Percentiles rank a stretch among this genome's conserved stretches.
These are phyloP conservation scores for Anolis sagrei DNA, from an alignment of 2,113 vertebrate genomes.

Conservation along the genomic window DNA sequence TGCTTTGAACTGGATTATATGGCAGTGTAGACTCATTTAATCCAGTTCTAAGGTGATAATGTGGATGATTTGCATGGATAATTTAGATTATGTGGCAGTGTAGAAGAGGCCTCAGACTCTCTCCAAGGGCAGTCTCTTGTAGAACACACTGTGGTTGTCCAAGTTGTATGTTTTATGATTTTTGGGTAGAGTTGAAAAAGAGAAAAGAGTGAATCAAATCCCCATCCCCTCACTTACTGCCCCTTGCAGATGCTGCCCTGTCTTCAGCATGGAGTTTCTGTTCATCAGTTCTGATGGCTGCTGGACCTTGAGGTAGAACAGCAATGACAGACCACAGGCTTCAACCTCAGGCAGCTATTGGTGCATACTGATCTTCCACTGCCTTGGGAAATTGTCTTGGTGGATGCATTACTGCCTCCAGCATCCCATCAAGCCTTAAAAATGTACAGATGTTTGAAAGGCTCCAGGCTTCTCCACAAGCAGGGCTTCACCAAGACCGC, in stretches of 20 bases:
- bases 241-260: background rate
- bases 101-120: background rate
- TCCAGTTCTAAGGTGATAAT: too few species aligned
- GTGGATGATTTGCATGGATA: too few species aligned
- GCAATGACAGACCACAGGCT: slow-evolving; percentile 71
- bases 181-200: background rate
- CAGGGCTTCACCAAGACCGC: background rate
- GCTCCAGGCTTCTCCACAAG: slow-evolving; percentile 57
- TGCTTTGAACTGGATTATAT: too few species aligned
- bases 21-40: too few species aligned
- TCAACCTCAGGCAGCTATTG: slow-evolving; percentile 31
- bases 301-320: slow-evolving; percentile 47
- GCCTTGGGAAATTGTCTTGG: slow-evolving; percentile 41
- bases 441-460: background rate
- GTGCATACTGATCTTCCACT: slow-evolving; percentile 24
- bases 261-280: background rate
- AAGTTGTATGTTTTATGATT: background rate
- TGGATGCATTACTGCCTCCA: slow-evolving; percentile 51
- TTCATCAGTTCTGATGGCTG: background rate
- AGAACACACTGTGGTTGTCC: background rate
- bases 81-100: too few species aligned
- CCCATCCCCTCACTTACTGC: too few species aligned
- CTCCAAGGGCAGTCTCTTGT: background rate
- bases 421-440: slow-evolving; percentile 21
- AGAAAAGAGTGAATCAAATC: background rate